Percentiles rank a stretch among this genome's conserved stretches.
Conservation (phyloP, 2,113 vertebrate species). For the Takifugu bimaculatus region DNA sequence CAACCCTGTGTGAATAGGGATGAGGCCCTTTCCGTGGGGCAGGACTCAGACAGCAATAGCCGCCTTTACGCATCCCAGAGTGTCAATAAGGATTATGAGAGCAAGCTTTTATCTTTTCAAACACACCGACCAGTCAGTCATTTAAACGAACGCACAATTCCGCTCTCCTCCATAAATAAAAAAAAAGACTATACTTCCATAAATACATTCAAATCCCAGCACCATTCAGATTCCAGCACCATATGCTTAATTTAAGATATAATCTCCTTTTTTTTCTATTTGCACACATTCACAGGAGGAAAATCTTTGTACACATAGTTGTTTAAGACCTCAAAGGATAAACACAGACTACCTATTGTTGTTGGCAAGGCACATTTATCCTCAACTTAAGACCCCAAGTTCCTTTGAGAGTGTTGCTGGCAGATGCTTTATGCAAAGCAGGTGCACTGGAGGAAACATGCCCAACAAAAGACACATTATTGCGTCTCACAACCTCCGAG, state of each 20-base stretch:
- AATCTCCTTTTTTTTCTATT: constrained; percentile 76
- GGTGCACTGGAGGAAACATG: constrained; percentile 63
- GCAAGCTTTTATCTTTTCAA: constrained; percentile 78
- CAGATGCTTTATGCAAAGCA: constrained; percentile 74
- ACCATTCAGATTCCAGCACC: constrained; percentile 73
- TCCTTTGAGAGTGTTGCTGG: constrained; percentile 69
- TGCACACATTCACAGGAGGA: constrained; percentile 66
- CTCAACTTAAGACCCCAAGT: constrained; percentile 75
- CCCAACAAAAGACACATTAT: constrained; percentile 71
- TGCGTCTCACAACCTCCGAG: constrained; percentile 63
- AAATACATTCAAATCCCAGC: constrained; percentile 79
- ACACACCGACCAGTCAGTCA: constrained; percentile 77
- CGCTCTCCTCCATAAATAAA: constrained; percentile 72
- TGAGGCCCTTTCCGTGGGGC: constrained; percentile 67
- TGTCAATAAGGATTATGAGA: constrained; percentile 82
- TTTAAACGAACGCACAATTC: constrained; percentile 77
- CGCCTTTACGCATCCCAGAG: constrained; percentile 71
- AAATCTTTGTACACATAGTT: constrained; percentile 75
- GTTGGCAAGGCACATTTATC: constrained; percentile 74
- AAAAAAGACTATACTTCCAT: constrained; percentile 65
- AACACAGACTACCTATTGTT: constrained; percentile 76
- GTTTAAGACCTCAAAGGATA: constrained; percentile 76
- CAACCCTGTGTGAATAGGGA: constrained; percentile 65
- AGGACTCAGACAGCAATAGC: constrained; percentile 70
- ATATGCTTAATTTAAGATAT: constrained; percentile 76